Evolutionary conservation across 1,140 invertebrate species (phyloP).

Genomic region (Theocolax elegans): DNA sequence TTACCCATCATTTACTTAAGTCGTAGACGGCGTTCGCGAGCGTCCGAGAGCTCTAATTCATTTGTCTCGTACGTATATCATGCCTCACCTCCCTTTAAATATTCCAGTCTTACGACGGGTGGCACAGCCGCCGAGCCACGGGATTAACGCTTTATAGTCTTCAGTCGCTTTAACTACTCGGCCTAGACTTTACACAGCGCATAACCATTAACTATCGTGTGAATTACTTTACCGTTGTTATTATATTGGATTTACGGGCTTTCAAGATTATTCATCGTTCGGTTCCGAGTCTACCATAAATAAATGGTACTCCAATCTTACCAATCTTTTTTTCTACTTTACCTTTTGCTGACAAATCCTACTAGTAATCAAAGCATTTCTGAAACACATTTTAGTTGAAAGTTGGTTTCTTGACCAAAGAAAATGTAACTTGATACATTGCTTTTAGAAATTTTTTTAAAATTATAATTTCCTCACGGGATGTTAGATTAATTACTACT

Average conservation of each 20-base stretch:
- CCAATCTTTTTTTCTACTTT: no score
- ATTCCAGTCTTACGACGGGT: conserved; percentile 43
- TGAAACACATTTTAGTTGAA: no score
- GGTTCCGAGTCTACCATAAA: not conserved
- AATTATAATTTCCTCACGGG: no score
- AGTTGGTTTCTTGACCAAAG: no score
- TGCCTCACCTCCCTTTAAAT: conserved; percentile 44
- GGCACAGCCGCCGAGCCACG: not conserved
- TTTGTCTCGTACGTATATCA: conserved; percentile 46
- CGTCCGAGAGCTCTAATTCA: conserved; percentile 51
- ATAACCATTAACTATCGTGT: conserved; percentile 28
- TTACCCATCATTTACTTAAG: conserved; percentile 52
- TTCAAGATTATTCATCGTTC: conserved; percentile 8
- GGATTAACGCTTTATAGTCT: conserved; percentile 38
- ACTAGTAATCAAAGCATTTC: not conserved
- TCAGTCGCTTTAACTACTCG: conserved; percentile 32
- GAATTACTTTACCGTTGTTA: conserved; percentile 27
- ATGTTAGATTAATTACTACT: no score
- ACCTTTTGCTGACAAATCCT: no score
- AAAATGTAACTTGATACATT: no score
- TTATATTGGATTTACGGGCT: conserved; percentile 19
- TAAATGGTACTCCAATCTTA: no score
- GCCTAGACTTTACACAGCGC: conserved; percentile 25
- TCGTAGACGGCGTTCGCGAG: conserved; percentile 39
- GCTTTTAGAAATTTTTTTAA: not conserved